Base-by-base conservation (phyloP, 30 jellyfish, hydroid and myxozoan species). In the Rhopilema esculentum region DNA sequence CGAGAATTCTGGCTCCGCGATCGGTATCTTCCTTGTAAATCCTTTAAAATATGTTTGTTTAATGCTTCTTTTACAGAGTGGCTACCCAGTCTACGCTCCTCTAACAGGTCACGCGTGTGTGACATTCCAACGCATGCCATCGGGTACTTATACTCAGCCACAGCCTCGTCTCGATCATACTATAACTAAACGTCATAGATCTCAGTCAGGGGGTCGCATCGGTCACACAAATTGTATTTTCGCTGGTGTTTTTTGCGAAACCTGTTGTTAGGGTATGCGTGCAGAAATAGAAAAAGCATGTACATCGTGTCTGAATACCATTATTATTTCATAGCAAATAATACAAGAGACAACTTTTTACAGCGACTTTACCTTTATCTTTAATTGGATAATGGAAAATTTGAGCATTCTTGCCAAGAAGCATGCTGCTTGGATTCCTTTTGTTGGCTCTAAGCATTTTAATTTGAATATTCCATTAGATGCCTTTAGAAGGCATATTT, bases 61-160 rank as follows among this genome's bases (percentile, higher is more conserved):
- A 71, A 72, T 71, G 75, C 65, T 80, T 25, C 77, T 84, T 49
- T 1, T 29, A 16, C 72, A 49, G 29, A 18, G 27, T 30, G 48
- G 57, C 57, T 40, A 40, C 12, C 57, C 57, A 6, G 57, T 12
- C 9, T 2, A 40, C 57, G 57, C 57, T 40, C 9, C 57, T 40
- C 57, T 40, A 40, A 71, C 81, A 27, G 31, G 93, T 84, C 93
- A 84, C 93, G 87, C 87, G 93, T 72, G 52, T 51, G 27, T 23
- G 62, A 53, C 49, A 27, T 30, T 31, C 87, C 66, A 72, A 65
- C 65, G 79, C 81, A 84, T 32, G 81, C 20, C 75, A 65, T 22
- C 85, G 25, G 21, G 22, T 84, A 79, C 77, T 73, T 84, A 72
- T 17, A 72, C 73, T 1, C 77, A 31, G 62, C 22, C 66, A n/a